These are phyloP conservation scores for Astropecten irregularis DNA, from an alignment of 53 echinoderm and acorn worm species.

Conservation along the genomic window DNA sequence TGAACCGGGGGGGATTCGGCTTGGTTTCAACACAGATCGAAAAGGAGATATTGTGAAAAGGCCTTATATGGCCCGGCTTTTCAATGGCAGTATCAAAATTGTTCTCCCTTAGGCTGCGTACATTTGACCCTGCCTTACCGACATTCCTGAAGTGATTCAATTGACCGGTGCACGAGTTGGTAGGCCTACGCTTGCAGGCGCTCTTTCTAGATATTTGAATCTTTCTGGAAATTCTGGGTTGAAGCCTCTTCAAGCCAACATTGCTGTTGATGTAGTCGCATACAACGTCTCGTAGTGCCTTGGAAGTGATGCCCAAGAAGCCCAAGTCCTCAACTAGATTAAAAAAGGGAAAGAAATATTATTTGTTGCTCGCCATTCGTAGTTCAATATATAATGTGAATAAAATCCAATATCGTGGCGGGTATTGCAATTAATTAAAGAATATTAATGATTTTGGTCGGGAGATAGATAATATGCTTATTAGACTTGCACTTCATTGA, in stretches of 20 bases:
- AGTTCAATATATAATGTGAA: too few relatives aligned
- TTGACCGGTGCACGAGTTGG: background rate
- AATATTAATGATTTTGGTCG: too few relatives aligned
- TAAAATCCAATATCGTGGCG: too few relatives aligned
- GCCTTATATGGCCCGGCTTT: too few relatives aligned
- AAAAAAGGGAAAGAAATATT: background rate
- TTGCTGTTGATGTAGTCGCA: slow-evolving; percentile 28
- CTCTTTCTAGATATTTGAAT: background rate
- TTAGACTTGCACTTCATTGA: too few relatives aligned
- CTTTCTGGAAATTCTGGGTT: background rate
- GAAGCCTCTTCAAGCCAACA: slow-evolving; percentile 26
- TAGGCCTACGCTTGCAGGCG: background rate
- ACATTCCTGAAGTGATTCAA: slow-evolving; percentile 37
- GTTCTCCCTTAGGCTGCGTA: too few relatives aligned
- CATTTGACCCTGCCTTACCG: slow-evolving; percentile 18
- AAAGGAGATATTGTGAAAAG: too few relatives aligned
- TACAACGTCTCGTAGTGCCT: slow-evolving; percentile 44
- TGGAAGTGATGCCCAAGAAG: slow-evolving; percentile 43
- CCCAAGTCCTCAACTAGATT: slow-evolving; percentile 54
- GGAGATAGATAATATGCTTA: too few relatives aligned
- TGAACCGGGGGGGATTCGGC: too few relatives aligned
- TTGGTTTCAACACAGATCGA: too few relatives aligned
- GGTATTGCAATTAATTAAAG: too few relatives aligned
- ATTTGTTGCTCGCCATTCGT: background rate
- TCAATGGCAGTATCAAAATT: too few relatives aligned